phyloP scores from a whole-genome alignment of 2,888 invertebrate genomes.

The Notodonta dromedarius region DNA sequence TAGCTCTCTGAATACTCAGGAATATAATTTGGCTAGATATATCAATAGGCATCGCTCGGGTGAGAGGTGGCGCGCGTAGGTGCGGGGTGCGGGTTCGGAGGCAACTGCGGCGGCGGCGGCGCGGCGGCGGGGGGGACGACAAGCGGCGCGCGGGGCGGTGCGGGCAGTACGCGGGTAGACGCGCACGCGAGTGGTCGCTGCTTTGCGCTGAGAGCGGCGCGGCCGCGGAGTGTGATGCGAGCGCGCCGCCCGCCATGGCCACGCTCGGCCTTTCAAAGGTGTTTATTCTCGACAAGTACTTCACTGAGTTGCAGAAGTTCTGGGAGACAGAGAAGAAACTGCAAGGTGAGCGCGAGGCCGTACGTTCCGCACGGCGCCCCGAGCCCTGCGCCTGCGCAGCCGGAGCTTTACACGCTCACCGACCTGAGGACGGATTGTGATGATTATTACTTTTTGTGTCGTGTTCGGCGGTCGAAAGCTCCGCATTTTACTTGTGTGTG shows the following conservation, averaged over 20 bases:
- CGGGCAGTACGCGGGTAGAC: conserved; percentile 47
- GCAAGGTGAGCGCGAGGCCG: conserved; percentile 89
- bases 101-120: conserved; percentile 13
- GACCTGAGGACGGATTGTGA: conserved; percentile 36
- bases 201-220: conserved; percentile 61
- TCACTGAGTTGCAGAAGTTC: conserved; percentile 97
- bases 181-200: conserved; percentile 65
- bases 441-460: conserved; percentile 50
- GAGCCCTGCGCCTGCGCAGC: conserved; percentile 22
- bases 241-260: conserved; percentile 89
- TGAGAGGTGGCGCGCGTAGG: conserved; percentile 19
- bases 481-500: conserved; percentile 30
- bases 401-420: conserved; percentile 12
- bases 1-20: conserved; percentile 24
- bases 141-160: conserved; percentile 16
- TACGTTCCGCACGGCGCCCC: conserved; percentile 20
- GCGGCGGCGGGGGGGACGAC: conserved; percentile 23
- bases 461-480: conserved; percentile 55
- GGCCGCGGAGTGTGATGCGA: conserved; percentile 74
- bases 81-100: conserved; percentile 12
- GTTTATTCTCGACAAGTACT: conserved; percentile 98
- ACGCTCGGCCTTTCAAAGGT: conserved; percentile 98
- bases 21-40: conserved; percentile 35
- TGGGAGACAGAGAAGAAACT: conserved; percentile 98
- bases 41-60: conserved; percentile 48